These are phyloP conservation scores for Sphyrna mokarran DNA, from an alignment of 2,113 vertebrate genomes.

Conservation along the genomic window DNA sequence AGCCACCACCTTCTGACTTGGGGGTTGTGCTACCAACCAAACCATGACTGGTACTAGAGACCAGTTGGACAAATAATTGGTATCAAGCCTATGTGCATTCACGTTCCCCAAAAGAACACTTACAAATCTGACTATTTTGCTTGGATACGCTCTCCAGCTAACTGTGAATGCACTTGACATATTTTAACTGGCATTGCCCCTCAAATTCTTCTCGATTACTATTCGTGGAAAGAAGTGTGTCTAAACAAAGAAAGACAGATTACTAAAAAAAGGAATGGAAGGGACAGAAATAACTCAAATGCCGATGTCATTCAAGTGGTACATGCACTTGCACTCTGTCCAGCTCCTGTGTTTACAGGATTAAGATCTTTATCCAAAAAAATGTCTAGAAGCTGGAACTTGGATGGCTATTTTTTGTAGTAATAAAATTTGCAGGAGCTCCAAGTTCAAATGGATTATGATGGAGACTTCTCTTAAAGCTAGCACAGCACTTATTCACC, in stretches of 20 bases:
- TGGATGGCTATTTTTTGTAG: too few species aligned
- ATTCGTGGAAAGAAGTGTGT: neutral
- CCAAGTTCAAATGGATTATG: neutral
- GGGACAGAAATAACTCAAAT: neutral
- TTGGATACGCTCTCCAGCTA: neutral
- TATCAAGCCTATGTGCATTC: neutral
- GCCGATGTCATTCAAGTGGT: neutral
- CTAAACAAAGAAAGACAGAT: neutral
- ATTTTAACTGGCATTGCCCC: neutral
- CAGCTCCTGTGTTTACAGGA: neutral
- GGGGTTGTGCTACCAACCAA: neutral
- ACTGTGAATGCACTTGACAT: neutral
- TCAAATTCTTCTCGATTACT: neutral
- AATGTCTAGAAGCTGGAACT: neutral
- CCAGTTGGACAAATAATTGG: neutral
- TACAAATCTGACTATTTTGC: neutral
- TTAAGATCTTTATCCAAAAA: neutral
- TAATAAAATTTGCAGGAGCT: neutral
- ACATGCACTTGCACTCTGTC: neutral
- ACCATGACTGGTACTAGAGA: too few species aligned
- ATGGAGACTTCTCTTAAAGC: neutral
- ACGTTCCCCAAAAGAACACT: neutral
- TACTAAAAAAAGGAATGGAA: slow-evolving; percentile 4
- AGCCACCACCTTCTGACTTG: neutral
- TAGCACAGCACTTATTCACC: neutral